phyloP scores from a whole-genome alignment of 2,888 invertebrate species.

The Drosophila borealis region DNA sequence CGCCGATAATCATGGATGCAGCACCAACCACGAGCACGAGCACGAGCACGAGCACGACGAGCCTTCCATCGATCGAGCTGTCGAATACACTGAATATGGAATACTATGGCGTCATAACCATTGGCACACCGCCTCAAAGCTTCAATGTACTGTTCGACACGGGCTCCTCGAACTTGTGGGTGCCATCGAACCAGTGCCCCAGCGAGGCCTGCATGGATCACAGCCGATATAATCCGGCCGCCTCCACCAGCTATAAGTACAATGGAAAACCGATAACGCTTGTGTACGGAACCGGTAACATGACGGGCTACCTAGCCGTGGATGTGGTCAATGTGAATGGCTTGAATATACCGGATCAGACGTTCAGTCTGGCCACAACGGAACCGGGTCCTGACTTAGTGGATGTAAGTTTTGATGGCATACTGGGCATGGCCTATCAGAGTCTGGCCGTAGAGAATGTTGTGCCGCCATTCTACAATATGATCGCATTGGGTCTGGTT shows the following conservation, averaged over 20 bases:
- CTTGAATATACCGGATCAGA: slow-evolving; percentile 90
- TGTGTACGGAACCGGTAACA: slow-evolving; percentile 90
- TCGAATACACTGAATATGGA: slow-evolving; percentile 54
- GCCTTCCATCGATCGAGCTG: slow-evolving; percentile 38
- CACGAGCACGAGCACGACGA: neutral
- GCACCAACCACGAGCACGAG: neutral
- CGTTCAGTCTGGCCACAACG: slow-evolving; percentile 95
- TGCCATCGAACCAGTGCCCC: slow-evolving; percentile 88
- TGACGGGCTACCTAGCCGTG: slow-evolving; percentile 42
- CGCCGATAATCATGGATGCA: slow-evolving; percentile 1
- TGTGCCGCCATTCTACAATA: slow-evolving; percentile 94
- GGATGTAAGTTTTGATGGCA: slow-evolving; percentile 98
- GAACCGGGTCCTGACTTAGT: slow-evolving; percentile 94
- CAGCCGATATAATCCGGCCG: slow-evolving; percentile 94
- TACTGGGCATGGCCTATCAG: slow-evolving; percentile 95
- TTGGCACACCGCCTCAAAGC: slow-evolving; percentile 95
- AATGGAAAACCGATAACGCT: slow-evolving; percentile 96
- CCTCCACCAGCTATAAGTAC: slow-evolving; percentile 91
- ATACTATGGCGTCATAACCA: slow-evolving; percentile 87
- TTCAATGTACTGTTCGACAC: slow-evolving; percentile 98
- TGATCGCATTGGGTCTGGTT: slow-evolving; percentile 91
- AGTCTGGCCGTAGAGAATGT: slow-evolving; percentile 95
- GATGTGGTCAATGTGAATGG: slow-evolving; percentile 88
- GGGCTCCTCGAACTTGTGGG: slow-evolving; percentile 84
- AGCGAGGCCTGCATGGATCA: slow-evolving; percentile 94